Conservation (phyloP, 2,797 vertebrate species). For the Gymnoscopelus microlampas region DNA sequence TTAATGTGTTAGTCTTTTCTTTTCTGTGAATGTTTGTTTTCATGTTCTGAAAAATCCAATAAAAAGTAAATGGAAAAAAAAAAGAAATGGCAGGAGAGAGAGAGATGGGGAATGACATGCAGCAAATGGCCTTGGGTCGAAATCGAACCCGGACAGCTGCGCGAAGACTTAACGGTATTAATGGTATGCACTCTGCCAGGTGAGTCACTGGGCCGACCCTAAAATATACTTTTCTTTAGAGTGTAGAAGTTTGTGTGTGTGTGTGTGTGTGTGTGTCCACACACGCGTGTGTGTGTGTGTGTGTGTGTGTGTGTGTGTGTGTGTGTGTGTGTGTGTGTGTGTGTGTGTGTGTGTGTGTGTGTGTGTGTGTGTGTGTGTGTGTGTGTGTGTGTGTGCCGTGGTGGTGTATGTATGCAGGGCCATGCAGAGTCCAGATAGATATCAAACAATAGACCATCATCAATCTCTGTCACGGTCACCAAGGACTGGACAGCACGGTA, state of each 20-base stretch:
- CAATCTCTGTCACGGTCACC: constrained; percentile 74
- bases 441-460: constrained; percentile 75
- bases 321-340: not conserved
- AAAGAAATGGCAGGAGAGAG: too few species aligned
- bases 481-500: constrained; percentile 43
- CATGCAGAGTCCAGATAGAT: constrained; percentile 51
- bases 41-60: too few species aligned
- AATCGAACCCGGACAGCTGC: too few species aligned
- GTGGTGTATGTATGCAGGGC: constrained; percentile 24
- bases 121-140: too few species aligned
- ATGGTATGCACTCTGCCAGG: not conserved
- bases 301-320: constrained; percentile 10
- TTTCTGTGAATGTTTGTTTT: too few species aligned
- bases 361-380: constrained; percentile 7
- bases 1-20: too few species aligned
- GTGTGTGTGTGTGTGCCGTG: constrained; percentile 2
- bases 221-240: not conserved
- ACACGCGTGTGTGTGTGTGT: not conserved
- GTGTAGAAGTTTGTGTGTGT: not conserved
- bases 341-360: not conserved
- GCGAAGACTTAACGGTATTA: too few species aligned
- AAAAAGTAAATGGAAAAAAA: too few species aligned
- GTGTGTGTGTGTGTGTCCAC: not conserved
- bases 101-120: too few species aligned
- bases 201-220: not conserved